Percentiles rank a stretch among this genome's conserved stretches.
phyloP scores from a whole-genome alignment of 2,113 vertebrate genomes.

The Mixornis gularis region DNA sequence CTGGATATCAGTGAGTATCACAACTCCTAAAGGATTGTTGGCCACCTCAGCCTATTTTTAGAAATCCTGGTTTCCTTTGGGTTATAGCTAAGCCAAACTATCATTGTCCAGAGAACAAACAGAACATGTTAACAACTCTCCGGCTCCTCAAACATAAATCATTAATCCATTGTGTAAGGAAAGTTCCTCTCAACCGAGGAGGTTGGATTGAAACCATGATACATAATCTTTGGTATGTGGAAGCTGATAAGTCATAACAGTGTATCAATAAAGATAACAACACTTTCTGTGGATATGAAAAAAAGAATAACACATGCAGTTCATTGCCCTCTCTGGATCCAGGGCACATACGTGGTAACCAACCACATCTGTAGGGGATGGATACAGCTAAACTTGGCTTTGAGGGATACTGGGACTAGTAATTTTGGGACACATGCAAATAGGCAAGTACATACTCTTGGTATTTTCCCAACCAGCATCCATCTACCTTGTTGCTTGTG shows the following conservation, averaged over 20 bases:
- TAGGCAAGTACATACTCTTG: neutral
- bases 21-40: neutral
- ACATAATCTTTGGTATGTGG: constrained; percentile 23
- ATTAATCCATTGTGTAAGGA: constrained; percentile 8
- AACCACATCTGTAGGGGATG: neutral
- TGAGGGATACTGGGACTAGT: neutral
- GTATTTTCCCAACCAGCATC: neutral
- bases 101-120: constrained; percentile 13
- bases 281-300: neutral
- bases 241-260: constrained; percentile 8
- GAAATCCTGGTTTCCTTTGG: neutral
- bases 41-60: neutral
- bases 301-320: neutral
- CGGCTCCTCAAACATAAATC: neutral
- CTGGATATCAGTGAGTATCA: neutral
- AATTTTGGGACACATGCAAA: neutral
- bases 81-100: neutral
- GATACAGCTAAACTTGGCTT: neutral
- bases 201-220: constrained; percentile 18
- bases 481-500: neutral
- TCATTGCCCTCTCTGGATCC: neutral
- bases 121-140: neutral
- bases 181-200: neutral
- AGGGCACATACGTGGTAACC: neutral
- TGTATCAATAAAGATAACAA: constrained; percentile 26